phyloP scores from a whole-genome alignment of 2,888 invertebrate species.

The Tipula unca region DNA sequence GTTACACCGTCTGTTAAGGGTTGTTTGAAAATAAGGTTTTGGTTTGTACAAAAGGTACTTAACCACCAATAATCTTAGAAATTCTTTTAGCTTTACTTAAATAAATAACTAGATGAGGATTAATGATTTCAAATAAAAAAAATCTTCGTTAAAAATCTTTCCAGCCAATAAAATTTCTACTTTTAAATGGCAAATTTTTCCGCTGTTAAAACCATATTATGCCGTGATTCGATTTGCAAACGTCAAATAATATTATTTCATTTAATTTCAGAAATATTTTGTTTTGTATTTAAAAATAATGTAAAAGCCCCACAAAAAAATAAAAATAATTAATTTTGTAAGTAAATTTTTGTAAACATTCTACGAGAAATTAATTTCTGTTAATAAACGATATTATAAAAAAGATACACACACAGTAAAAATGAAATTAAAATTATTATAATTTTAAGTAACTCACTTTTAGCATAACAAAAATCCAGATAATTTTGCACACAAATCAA shows the following conservation, averaged over 20 bases:
- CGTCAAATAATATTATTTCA: neutral
- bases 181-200: neutral
- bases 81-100: neutral
- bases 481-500: neutral
- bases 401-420: constrained; percentile 10
- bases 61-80: too few species aligned
- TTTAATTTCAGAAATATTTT: neutral
- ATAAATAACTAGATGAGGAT: neutral
- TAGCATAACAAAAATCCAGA: neutral
- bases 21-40: neutral
- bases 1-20: neutral
- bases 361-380: neutral
- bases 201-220: neutral
- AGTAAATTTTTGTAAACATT: neutral
- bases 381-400: neutral
- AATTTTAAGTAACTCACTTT: neutral
- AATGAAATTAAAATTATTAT: neutral
- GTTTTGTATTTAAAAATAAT: neutral
- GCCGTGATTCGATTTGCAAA: neutral
- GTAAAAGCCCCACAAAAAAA: neutral
- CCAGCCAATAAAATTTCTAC: neutral
- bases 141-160: neutral
- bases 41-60: too few species aligned
- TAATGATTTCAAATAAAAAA: neutral
- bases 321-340: neutral